These are phyloP conservation scores for Chroicocephalus ridibundus DNA, from an alignment of 2,113 vertebrate species.

Conservation along the genomic window DNA sequence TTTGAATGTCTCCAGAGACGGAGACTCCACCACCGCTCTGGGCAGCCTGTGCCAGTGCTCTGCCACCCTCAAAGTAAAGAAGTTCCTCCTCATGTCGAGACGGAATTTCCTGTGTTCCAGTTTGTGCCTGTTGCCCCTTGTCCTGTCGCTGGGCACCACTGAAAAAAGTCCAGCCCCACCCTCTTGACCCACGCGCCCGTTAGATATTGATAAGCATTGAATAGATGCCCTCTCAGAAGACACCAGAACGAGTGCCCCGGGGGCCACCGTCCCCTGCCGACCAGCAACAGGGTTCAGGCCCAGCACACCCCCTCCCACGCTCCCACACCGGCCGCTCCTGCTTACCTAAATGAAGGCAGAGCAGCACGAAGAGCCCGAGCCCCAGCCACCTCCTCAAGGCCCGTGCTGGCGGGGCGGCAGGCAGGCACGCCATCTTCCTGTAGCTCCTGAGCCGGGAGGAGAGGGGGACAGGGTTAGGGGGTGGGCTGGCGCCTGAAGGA, in stretches of 20 bases:
- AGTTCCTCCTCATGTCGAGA: neutral
- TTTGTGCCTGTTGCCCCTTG: neutral
- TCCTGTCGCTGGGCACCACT: neutral
- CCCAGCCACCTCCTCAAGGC: neutral
- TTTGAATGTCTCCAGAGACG: neutral
- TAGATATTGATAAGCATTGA: neutral
- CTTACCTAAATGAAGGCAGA: conserved; percentile 31
- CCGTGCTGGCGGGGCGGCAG: accelerated
- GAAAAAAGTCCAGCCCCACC: neutral
- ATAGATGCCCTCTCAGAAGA: neutral
- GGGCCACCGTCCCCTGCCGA: no score
- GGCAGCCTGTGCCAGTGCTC: neutral
- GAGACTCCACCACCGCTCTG: neutral
- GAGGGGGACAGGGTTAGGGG: neutral
- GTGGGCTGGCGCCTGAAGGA: accelerated
- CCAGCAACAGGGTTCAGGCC: accelerated
- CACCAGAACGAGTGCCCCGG: neutral
- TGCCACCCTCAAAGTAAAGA: neutral
- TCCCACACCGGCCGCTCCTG: neutral
- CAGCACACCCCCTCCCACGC: neutral
- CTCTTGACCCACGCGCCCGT: neutral
- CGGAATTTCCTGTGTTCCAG: neutral
- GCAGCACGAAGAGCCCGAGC: neutral
- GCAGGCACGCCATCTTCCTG: neutral
- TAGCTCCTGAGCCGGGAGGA: neutral